Conservation (phyloP, 1,140 invertebrate genomes). For the Amphibalanus amphitrite region DNA sequence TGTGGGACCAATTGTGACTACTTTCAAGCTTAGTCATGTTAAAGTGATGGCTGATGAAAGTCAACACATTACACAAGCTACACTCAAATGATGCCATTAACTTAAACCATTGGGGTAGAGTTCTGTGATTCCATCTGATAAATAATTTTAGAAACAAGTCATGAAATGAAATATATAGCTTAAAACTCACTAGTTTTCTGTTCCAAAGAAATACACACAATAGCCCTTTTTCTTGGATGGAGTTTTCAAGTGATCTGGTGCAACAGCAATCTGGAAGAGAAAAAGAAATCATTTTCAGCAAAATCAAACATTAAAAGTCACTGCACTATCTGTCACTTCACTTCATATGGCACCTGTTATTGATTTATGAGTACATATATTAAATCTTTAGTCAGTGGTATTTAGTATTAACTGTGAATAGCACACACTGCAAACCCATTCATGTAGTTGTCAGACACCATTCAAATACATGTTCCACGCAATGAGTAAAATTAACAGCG, state of each 20-base stretch:
- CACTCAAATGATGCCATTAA: too few relatives aligned
- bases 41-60: neutral
- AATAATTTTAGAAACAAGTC: neutral
- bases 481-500: too few relatives aligned
- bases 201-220: constrained; percentile 86
- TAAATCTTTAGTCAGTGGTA: neutral
- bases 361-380: neutral
- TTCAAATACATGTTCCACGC: too few relatives aligned
- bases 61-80: too few relatives aligned
- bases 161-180: neutral
- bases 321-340: neutral
- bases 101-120: too few relatives aligned
- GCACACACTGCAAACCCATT: neutral
- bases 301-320: constrained; percentile 13
- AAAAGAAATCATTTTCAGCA: constrained; percentile 11
- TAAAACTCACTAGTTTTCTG: constrained; percentile 76
- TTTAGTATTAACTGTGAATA: neutral
- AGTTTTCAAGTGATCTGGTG: constrained; percentile 27
- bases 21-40: neutral
- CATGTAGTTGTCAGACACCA: too few relatives aligned
- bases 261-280: constrained; percentile 42
- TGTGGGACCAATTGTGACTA: neutral
- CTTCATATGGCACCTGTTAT: constrained; percentile 6
- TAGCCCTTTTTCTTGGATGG: constrained; percentile 38
- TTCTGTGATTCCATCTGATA: too few relatives aligned